phyloP scores from a whole-genome alignment of 2,113 vertebrate genomes.

The Strigops habroptila region DNA sequence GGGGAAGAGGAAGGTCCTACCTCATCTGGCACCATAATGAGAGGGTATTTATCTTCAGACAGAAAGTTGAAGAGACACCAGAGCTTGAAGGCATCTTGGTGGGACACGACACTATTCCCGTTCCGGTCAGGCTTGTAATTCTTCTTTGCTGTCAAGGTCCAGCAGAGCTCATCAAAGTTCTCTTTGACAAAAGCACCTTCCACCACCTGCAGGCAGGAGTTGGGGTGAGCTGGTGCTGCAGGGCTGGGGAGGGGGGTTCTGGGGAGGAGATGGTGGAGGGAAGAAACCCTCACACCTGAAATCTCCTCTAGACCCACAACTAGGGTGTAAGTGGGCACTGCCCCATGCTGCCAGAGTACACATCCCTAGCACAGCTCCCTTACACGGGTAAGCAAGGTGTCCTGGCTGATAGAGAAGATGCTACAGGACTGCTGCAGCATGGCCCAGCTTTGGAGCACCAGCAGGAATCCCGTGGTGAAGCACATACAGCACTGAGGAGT shows the following conservation, averaged over 20 bases:
- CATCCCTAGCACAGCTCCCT: not conserved
- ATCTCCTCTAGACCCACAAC: not conserved
- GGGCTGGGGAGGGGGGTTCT: accelerated
- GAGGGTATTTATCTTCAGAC: conserved; percentile 94
- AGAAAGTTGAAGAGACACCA: conserved; percentile 99
- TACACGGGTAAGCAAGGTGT: accelerated
- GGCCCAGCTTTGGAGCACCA: not conserved
- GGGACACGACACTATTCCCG: conserved; percentile 75
- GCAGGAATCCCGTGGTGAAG: not conserved
- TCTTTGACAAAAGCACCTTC: conserved; percentile 92
- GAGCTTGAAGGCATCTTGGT: conserved; percentile 87
- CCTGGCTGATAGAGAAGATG: accelerated
- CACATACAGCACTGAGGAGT: not conserved
- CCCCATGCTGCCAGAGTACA: accelerated
- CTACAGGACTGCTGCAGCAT: not conserved
- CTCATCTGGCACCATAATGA: conserved; percentile 94
- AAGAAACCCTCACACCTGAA: not conserved
- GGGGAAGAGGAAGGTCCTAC: conserved; percentile 67
- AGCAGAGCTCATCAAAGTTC: conserved; percentile 92
- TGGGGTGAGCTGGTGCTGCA: not conserved
- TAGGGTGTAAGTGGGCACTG: not conserved
- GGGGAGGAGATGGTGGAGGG: not conserved
- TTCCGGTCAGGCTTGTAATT: conserved; percentile 84
- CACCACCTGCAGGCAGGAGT: conserved; percentile 78
- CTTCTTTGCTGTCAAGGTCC: conserved; percentile 95